phyloP scores from a whole-genome alignment of 2,797 vertebrate species.

The Siniperca obscura region DNA sequence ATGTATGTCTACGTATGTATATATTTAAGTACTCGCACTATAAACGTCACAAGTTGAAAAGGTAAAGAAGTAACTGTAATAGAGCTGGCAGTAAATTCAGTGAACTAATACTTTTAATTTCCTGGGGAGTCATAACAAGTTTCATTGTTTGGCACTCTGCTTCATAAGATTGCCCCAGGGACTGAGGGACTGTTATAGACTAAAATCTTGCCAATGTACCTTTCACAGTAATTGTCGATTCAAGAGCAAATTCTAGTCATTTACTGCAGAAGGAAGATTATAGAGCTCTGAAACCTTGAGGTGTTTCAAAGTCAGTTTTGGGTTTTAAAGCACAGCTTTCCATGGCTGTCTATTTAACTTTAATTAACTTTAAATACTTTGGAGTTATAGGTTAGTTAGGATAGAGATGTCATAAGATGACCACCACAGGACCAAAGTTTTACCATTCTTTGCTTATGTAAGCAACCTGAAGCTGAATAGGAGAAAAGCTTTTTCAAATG shows the following conservation, averaged over 20 bases:
- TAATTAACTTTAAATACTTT: constrained; percentile 21
- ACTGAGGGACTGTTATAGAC: constrained; percentile 15
- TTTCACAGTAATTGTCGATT: constrained; percentile 25
- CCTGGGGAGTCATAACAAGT: constrained; percentile 8
- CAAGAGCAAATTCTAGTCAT: constrained; percentile 11
- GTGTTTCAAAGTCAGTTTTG: constrained; percentile 1
- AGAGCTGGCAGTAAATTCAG: constrained; percentile 15
- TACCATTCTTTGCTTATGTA: constrained; percentile 24
- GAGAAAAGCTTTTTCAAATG: constrained; percentile 45
- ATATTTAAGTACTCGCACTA: background rate
- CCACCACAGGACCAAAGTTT: constrained; percentile 29
- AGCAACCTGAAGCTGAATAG: constrained; percentile 43
- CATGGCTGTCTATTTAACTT: background rate
- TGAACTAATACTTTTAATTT: constrained; percentile 36
- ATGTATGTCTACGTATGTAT: background rate
- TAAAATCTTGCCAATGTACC: constrained; percentile 30
- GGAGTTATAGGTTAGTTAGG: constrained; percentile 5
- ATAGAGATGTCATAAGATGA: constrained; percentile 8
- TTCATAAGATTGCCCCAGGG: constrained; percentile 14
- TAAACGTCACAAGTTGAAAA: constrained; percentile 5
- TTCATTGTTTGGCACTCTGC: constrained; percentile 37
- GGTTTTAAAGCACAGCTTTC: constrained; percentile 20
- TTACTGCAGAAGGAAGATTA: constrained; percentile 18
- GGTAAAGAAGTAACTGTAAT: constrained; percentile 21
- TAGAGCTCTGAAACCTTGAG: constrained; percentile 12